Evolutionary conservation across 2,888 invertebrate species (phyloP).

Genomic region (Synanthedon formicaeformis): DNA sequence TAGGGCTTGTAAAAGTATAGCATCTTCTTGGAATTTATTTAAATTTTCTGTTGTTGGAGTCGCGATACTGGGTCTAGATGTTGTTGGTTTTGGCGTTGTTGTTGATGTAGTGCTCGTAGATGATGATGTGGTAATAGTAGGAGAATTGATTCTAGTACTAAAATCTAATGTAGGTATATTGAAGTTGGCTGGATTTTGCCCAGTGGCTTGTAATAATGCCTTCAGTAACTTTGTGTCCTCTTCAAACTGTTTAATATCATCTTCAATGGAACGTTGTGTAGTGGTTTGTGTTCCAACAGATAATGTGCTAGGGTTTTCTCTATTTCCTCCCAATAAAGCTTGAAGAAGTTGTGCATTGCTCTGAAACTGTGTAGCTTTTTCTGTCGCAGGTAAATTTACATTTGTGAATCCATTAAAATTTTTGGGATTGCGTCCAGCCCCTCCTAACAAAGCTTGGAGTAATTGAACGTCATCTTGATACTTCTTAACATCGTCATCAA

Average conservation of each 20-base stretch:
- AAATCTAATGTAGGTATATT: slow-evolving; percentile 45
- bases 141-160: slow-evolving; percentile 21
- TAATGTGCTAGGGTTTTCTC: slow-evolving; percentile 24
- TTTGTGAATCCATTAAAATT: slow-evolving; percentile 34
- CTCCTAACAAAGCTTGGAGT: slow-evolving; percentile 29
- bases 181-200: slow-evolving; percentile 47
- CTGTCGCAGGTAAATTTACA: slow-evolving; percentile 13
- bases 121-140: slow-evolving; percentile 18
- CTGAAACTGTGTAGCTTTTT: slow-evolving; percentile 14
- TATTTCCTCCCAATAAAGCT: slow-evolving; percentile 36
- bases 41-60: slow-evolving; percentile 41
- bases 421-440: slow-evolving; percentile 51
- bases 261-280: slow-evolving; percentile 49
- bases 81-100: slow-evolving; percentile 17
- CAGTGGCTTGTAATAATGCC: slow-evolving; percentile 54
- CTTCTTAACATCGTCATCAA: slow-evolving; percentile 22
- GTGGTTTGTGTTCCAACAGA: slow-evolving; percentile 26
- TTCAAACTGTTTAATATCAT: slow-evolving; percentile 57
- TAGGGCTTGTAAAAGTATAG: slow-evolving; percentile 52
- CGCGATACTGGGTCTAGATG: slow-evolving; percentile 17
- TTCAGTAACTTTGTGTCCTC: slow-evolving; percentile 58
- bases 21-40: slow-evolving; percentile 52
- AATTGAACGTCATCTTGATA: slow-evolving; percentile 40
- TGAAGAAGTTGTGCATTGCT: slow-evolving; percentile 40
- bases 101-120: slow-evolving; percentile 21